Evolutionary conservation across 2,113 vertebrate genomes (phyloP).

Genomic region (Choloepus hoffmanni): DNA sequence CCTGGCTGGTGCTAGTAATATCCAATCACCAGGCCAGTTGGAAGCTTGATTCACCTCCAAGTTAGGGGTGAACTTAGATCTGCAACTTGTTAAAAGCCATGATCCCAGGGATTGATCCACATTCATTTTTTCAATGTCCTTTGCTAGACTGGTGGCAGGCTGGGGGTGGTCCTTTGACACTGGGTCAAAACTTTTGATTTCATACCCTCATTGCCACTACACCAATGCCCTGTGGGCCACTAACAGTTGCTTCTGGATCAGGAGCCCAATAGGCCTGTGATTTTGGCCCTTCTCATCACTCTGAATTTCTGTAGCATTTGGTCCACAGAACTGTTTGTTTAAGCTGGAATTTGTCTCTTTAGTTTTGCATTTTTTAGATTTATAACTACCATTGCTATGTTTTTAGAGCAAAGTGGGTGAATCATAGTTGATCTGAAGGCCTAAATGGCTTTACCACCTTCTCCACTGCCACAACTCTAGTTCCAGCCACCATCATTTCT

Average conservation of each 20-base stretch:
- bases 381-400: background rate
- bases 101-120: no score
- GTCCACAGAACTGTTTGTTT: no score
- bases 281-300: no score
- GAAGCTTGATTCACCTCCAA: background rate
- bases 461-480: background rate
- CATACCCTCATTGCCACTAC: no score
- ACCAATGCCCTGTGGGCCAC: no score
- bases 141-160: background rate
- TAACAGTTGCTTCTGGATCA: no score
- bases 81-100: background rate
- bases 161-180: no score
- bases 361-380: background rate
- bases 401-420: background rate
- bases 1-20: background rate
- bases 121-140: background rate
- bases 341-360: background rate
- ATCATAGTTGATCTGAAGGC: background rate
- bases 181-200: no score
- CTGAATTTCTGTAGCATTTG: no score
- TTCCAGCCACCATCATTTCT: background rate
- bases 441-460: background rate
- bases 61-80: background rate
- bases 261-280: no score
- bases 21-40: background rate